phyloP scores from a whole-genome alignment of 2,888 invertebrate genomes.

The Heteropelma amictum region DNA sequence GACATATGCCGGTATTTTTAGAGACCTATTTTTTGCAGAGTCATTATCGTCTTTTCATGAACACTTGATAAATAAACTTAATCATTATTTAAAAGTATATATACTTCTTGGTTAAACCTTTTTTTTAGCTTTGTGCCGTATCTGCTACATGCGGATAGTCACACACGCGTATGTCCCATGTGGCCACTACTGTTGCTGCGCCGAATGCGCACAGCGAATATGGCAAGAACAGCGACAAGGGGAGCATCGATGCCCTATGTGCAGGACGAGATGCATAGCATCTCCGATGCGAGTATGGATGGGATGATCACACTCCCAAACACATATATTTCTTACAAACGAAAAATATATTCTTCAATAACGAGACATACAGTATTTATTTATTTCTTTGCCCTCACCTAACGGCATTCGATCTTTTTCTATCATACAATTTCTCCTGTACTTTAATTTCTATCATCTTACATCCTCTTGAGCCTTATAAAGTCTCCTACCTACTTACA shows the following conservation, averaged over 20 bases:
- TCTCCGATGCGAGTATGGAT: neutral
- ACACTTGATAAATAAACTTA: neutral
- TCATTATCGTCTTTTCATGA: neutral
- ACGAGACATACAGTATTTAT: neutral
- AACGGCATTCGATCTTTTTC: too few species aligned
- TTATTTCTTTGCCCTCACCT: neutral
- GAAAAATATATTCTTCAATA: constrained; percentile 1
- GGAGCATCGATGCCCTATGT: neutral
- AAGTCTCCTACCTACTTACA: neutral
- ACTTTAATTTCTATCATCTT: too few species aligned
- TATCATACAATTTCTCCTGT: too few species aligned
- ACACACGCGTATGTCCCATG: neutral
- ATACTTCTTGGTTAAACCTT: neutral
- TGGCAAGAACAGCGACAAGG: neutral
- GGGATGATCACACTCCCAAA: neutral
- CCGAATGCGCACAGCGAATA: neutral
- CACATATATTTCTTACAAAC: neutral
- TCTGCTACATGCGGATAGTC: neutral
- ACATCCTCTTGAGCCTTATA: neutral
- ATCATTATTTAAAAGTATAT: neutral
- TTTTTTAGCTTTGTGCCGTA: neutral
- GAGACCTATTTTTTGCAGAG: neutral
- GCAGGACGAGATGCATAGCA: neutral
- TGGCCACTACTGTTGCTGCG: neutral
- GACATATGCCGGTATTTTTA: neutral